Evolutionary conservation across 1,140 invertebrate species (phyloP).

Genomic region (Pantala flavescens): DNA sequence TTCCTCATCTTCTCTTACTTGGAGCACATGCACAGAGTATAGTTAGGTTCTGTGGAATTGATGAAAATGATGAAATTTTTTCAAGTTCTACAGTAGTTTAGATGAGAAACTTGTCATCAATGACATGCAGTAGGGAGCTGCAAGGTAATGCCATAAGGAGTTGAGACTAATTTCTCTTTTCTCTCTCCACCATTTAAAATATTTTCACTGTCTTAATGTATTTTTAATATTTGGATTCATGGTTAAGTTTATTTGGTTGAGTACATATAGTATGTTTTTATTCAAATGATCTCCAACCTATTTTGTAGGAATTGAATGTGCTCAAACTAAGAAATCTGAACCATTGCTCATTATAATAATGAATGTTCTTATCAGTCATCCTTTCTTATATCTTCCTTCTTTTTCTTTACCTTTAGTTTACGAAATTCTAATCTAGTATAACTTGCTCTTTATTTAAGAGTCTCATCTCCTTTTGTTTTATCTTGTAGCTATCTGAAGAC

Average conservation of each 20-base stretch:
- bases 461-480: background rate
- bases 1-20: slow-evolving; percentile 2
- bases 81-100: background rate
- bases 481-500: slow-evolving; percentile 5
- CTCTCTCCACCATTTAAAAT: background rate
- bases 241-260: background rate
- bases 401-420: background rate
- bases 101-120: background rate
- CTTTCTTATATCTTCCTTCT: background rate
- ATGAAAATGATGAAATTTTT: background rate
- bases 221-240: background rate
- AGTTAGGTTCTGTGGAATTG: slow-evolving; percentile 1
- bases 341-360: background rate
- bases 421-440: background rate
- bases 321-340: background rate
- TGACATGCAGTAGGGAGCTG: background rate
- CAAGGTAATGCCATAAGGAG: background rate
- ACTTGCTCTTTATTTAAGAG: background rate
- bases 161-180: background rate
- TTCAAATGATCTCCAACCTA: background rate
- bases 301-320: background rate
- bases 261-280: background rate
- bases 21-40: background rate
- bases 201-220: too few relatives aligned
- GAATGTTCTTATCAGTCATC: background rate